Base-by-base conservation (phyloP, 1,140 invertebrate species). In the Sipha flava region DNA sequence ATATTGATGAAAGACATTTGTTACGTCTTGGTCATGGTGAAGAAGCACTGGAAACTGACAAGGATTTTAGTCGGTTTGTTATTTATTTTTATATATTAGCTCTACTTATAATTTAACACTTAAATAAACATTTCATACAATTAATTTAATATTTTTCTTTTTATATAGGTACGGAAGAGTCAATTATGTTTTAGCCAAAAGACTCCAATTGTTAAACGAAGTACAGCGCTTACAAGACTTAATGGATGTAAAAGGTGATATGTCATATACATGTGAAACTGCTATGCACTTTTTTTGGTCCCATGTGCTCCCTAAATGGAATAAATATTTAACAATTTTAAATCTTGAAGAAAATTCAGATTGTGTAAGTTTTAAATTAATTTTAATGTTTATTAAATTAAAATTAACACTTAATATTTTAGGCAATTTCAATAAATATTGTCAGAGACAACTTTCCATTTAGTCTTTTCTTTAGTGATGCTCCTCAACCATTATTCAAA, bases 11-110 rank as follows among this genome's bases (percentile, higher is more conserved):
- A 84, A 87, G 98, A 3, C 98, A 99, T 91, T 87, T 99, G 70
- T 85, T 99, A 40, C 96, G 98, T 93, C 89, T 99, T n/a, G 97
- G 98, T 86, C 98, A 99, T 85, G 98, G 98, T 66, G 98, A 99
- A 87, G 97, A 99, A 85, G 94, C 95, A 2, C 85, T 99, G 9
- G 98, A 99, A 85, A 99, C 98, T 0, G 97, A 99, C 85, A 99
- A 99, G 86, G 97, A 99, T 86, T 99, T 98, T 84, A 98, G 96
- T 83, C 91, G 95, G 87, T 91, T 81, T 47, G 79, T 23, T 70
- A 37, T 52, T 62, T 79, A n/a, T 81, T 54, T 79, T 21, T 34
- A 31, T 2, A 52, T 31, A 14, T 45, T 45, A 16, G 12, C 29
- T 2, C 3, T 59, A 29, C 29, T 1, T 29, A 29, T 59, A 5